Conservation (phyloP, 1,140 invertebrate species). For the Bombus waltoni region DNA sequence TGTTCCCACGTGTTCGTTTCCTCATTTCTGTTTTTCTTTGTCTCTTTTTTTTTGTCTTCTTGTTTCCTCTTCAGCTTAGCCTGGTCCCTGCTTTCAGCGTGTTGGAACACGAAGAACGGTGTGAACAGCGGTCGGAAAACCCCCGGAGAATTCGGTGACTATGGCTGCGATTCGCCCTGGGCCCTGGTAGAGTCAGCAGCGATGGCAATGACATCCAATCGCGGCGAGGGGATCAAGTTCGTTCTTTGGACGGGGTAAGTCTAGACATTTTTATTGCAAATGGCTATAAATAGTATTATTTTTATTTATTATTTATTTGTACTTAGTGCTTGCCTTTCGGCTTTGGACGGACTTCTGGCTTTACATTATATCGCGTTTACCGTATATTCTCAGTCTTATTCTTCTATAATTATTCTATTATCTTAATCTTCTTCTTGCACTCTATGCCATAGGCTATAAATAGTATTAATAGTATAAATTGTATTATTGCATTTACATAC, state of each 20-base stretch:
- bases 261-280: not conserved
- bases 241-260: constrained; percentile 95
- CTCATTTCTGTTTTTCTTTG: not conserved
- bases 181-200: constrained; percentile 92
- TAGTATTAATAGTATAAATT: too few relatives aligned
- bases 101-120: constrained; percentile 78
- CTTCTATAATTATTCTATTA: too few relatives aligned
- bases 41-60: not conserved
- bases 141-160: constrained; percentile 90
- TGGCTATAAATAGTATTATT: too few relatives aligned
- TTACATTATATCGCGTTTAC: too few relatives aligned
- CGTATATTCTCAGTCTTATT: too few relatives aligned
- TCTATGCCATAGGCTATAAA: too few relatives aligned
- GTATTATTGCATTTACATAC: too few relatives aligned
- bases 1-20: not conserved
- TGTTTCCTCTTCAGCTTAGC: not conserved
- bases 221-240: constrained; percentile 93
- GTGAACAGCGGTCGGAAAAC: constrained; percentile 77
- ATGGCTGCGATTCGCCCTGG: constrained; percentile 94
- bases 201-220: constrained; percentile 90
- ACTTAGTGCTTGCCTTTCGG: too few relatives aligned
- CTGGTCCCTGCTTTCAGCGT: constrained; percentile 73
- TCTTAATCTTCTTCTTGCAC: too few relatives aligned
- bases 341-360: too few relatives aligned
- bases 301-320: too few relatives aligned